Base-by-base conservation (phyloP, 2,797 vertebrate species). In the Danio aesculapii region DNA sequence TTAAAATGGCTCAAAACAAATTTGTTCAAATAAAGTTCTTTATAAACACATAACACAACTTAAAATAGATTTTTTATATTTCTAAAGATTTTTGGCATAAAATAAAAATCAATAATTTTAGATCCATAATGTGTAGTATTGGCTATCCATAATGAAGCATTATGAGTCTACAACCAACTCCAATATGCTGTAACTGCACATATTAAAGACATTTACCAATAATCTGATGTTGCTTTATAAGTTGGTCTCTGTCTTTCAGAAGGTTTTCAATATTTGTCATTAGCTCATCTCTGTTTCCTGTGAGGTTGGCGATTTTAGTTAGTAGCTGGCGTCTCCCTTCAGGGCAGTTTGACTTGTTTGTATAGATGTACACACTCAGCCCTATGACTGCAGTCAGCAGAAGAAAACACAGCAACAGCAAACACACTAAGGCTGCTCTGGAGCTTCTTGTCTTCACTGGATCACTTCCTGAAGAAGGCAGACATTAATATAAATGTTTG, bases 381-480 rank as follows among this genome's bases (percentile, higher is more conserved):
- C 66, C 72, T 59, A 21, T 46, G 50, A 70, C 16, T 8, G 17
- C 53, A 72, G 52, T 70, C 71, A 79, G 57, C 52, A 77, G 53
- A 58, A 77, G 63, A 77, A 77, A 43, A 68, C 63, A 77, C 53
- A 68, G 21, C 53, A 77, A 9, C 19, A 13, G 50, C 61, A 66
- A 76, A 64, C 59, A 75, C 30, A 75, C 75, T 13, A 3, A 5
- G 47, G 19, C 75, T 14, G 7, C 43, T 47, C 63, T 55, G 63
- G 4, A 53, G 13, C 63, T 13, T n/a, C 7, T 61, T 6, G 6
- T 66, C 49, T 0, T 52, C 30, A 11, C 12, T 9, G 2, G 13
- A 16, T 21, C 74, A 19, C 61, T 76, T 14, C 13, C 74, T 64
- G 47, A 39, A 47, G 0, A 50, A 0, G 0, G 3, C 17, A 52